Conservation (phyloP, 2,797 vertebrate species). For the Gymnodraco acuticeps region DNA sequence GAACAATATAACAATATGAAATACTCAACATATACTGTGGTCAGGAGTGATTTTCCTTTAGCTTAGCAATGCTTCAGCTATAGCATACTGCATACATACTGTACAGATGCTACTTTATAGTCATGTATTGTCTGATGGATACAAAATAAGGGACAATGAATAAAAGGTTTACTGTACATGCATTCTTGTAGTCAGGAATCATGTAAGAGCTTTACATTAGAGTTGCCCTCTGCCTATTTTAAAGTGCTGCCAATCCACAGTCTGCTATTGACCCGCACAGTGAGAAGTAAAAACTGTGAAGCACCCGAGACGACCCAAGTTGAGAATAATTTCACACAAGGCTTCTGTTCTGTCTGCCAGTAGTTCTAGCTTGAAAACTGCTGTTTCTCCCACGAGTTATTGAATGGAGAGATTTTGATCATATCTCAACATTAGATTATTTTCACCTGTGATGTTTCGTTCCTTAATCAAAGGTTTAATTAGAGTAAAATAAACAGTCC, state of each 20-base stretch:
- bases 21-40: background rate
- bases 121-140: conserved; percentile 1
- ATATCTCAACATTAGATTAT: conserved; percentile 4
- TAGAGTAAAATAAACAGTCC: conserved; percentile 43
- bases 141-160: background rate
- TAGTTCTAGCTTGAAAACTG: background rate
- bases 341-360: conserved; percentile 19
- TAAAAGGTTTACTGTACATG: background rate
- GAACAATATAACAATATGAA: background rate
- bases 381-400: conserved; percentile 5
- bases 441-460: conserved; percentile 38
- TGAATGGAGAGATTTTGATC: conserved; percentile 28
- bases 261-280: conserved; percentile 10
- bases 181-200: background rate
- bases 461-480: conserved; percentile 57
- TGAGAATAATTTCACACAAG: conserved; percentile 31
- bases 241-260: conserved; percentile 12
- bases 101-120: background rate
- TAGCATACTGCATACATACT: too few relatives aligned
- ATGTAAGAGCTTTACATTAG: background rate
- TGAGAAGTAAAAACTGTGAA: conserved; percentile 18
- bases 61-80: background rate
- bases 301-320: conserved; percentile 3
- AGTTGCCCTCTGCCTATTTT: conserved; percentile 14
- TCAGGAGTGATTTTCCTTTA: background rate